These are phyloP conservation scores for Hipposideros armiger DNA, from an alignment of 2,113 vertebrate species.

Conservation along the genomic window DNA sequence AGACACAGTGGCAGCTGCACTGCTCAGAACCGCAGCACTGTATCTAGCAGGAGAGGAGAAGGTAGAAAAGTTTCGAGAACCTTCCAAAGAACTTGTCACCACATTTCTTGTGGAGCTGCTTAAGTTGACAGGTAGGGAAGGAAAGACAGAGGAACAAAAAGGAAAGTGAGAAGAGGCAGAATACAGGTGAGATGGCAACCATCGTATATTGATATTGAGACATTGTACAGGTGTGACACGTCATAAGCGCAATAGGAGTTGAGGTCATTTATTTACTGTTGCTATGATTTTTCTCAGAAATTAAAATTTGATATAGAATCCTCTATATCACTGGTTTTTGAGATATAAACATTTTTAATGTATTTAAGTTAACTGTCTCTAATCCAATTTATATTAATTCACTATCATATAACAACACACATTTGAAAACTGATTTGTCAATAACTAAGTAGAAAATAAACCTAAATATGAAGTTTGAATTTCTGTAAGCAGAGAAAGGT, in stretches of 20 bases:
- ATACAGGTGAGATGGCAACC: neutral
- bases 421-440: constrained; percentile 23
- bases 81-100: constrained; percentile 83
- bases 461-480: constrained; percentile 32
- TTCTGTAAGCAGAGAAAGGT: constrained; percentile 30
- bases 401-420: neutral
- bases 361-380: neutral
- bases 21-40: constrained; percentile 80
- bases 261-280: neutral
- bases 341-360: neutral
- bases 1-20: constrained; percentile 85
- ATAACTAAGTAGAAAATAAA: constrained; percentile 51
- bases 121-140: constrained; percentile 58
- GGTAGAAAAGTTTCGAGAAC: constrained; percentile 73
- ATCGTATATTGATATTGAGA: neutral
- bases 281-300: neutral
- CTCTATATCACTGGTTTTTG: neutral
- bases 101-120: constrained; percentile 79
- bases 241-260: neutral
- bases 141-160: constrained; percentile 67
- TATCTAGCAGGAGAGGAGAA: constrained; percentile 82
- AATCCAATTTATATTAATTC: constrained; percentile 32
- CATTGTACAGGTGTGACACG: neutral
- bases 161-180: constrained; percentile 42
- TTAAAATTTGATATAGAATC: neutral